Evolutionary conservation across 2,888 invertebrate genomes (phyloP).

Genomic region (Aphidius colemani): DNA sequence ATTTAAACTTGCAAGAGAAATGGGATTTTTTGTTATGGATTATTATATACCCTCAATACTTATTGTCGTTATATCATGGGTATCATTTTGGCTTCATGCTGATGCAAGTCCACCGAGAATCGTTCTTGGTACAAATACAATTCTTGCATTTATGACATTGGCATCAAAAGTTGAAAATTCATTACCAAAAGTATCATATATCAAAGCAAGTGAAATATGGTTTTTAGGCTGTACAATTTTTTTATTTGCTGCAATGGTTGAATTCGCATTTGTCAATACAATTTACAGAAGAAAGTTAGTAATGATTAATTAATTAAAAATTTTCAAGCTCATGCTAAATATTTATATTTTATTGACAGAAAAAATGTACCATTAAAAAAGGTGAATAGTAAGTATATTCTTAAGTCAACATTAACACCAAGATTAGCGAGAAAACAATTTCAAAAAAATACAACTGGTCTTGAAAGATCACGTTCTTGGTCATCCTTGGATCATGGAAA

Average conservation of each 20-base stretch:
- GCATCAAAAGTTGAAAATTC: constrained; percentile 85
- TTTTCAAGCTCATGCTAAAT: neutral
- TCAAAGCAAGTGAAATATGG: constrained; percentile 90
- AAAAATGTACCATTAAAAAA: constrained; percentile 74
- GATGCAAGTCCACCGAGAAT: constrained; percentile 84
- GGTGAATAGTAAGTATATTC: constrained; percentile 80
- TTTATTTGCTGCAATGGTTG: constrained; percentile 83
- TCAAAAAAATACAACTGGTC: constrained; percentile 67
- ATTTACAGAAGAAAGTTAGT: constrained; percentile 83
- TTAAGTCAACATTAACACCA: constrained; percentile 83
- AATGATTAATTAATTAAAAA: neutral
- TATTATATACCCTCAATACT: constrained; percentile 87
- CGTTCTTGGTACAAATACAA: constrained; percentile 82
- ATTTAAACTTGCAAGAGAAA: constrained; percentile 78
- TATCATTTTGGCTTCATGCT: constrained; percentile 87
- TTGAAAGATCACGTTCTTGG: constrained; percentile 75
- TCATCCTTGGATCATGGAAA: constrained; percentile 70
- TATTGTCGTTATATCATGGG: constrained; percentile 86
- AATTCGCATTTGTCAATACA: constrained; percentile 88
- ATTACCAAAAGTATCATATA: constrained; percentile 86
- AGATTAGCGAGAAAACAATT: constrained; percentile 74
- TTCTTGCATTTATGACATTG: constrained; percentile 85
- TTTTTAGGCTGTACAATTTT: constrained; percentile 84
- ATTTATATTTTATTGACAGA: constrained; percentile 55
- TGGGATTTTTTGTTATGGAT: constrained; percentile 86